phyloP scores from a whole-genome alignment of 30 jellyfish, hydroid and myxozoan genomes.

The Catostylus mosaicus region DNA sequence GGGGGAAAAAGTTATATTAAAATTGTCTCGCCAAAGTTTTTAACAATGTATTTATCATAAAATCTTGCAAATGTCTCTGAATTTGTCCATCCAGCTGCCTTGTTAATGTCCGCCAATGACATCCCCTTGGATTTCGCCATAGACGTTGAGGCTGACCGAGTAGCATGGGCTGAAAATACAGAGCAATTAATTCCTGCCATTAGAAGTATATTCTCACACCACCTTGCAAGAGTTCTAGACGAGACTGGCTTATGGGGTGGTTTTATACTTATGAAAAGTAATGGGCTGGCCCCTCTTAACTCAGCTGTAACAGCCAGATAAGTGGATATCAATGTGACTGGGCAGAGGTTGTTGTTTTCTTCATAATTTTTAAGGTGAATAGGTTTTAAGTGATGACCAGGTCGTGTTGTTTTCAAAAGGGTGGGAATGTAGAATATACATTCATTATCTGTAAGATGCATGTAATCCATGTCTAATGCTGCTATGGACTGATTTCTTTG shows the following conservation, averaged over 20 bases:
- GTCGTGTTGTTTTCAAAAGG: slow-evolving; percentile 30
- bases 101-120: slow-evolving; percentile 8
- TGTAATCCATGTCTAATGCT: slow-evolving; percentile 16
- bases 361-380: slow-evolving; percentile 3
- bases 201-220: background rate
- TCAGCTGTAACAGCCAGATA: slow-evolving; percentile 23
- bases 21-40: background rate
- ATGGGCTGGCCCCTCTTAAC: slow-evolving; percentile 11
- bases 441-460: slow-evolving; percentile 9
- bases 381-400: slow-evolving; percentile 61
- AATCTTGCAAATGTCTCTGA: slow-evolving; percentile 11
- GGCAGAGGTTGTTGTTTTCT: slow-evolving; percentile 24
- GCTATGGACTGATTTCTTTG: slow-evolving; percentile 43
- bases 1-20: background rate
- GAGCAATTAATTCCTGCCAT: slow-evolving; percentile 6
- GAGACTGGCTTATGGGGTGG: slow-evolving; percentile 22
- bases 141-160: slow-evolving; percentile 25
- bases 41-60: slow-evolving; percentile 1
- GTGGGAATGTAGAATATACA: slow-evolving; percentile 34
- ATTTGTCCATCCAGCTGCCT: slow-evolving; percentile 51
- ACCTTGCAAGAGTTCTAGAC: slow-evolving; percentile 15
- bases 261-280: slow-evolving; percentile 13
- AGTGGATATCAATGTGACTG: slow-evolving; percentile 16
- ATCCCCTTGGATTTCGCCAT: slow-evolving; percentile 10
- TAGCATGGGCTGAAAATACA: slow-evolving; percentile 26